Base-by-base conservation (phyloP, 2,797 vertebrate species). In the Alfaro cultratus region DNA sequence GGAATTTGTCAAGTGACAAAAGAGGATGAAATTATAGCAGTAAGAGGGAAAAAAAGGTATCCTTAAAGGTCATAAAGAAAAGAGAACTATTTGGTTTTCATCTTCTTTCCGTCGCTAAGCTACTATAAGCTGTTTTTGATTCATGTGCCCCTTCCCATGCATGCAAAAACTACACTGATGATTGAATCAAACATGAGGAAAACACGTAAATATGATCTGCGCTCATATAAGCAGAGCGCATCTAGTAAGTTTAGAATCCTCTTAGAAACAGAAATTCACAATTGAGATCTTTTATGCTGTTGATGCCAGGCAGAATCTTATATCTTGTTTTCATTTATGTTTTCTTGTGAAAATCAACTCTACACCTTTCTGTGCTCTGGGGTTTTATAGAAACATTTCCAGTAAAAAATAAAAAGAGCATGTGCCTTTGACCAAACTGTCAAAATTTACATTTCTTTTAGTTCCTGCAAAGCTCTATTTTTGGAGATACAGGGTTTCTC, bases 31-130 rank as follows among this genome's bases (percentile, higher is more conserved):
- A 34, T 15, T 51, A 5, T 9, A 47, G 47, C 12, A 49, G 21
- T 1, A 46, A 29, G n/a, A 57, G n/a, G 49, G 51, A 13, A 16
- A 51, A 10, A 76, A 31, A 18, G 68, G 34, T 5, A 4, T n/a
- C 2, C 46, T 1, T 62, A 78, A 78, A 78, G 21, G 53, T 78
- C 31, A 34, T 60, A 41, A 57, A 45, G 46, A 36, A 60, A n/a
- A 55, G 23, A 68, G 6, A 67, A 46, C 26, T 3, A 18, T 39
- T 23, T 18, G 23, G 39, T 57, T 78, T 45, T 36, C 16, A 4
- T 18, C 18, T 53, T 7, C 8, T 62, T 41, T 43, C 21, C 2
- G 34, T 77, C 36, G 15, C 39, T 15, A 45, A 15, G 45, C 41
- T 11, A 43, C 43, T 1, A 29, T 45, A 62, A 29, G 47, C 55